phyloP scores from a whole-genome alignment of 2,797 vertebrate species.

The Chromobotia macracanthus region DNA sequence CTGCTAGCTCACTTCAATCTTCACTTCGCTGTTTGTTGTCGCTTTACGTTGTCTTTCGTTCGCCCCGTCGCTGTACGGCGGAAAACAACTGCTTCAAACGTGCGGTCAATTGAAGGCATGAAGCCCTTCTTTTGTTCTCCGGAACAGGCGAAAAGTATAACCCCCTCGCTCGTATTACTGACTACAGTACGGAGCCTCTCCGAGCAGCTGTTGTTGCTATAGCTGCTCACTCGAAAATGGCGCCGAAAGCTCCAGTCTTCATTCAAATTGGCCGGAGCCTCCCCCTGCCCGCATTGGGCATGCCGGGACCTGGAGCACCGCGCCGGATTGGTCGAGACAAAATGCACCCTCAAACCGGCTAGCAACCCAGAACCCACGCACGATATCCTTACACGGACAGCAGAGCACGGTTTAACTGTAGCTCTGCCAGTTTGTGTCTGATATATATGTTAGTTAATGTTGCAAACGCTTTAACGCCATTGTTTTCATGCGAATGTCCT shows the following conservation, averaged over 20 bases:
- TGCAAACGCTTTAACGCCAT: not conserved
- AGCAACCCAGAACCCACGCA: constrained; percentile 72
- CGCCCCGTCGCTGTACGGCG: constrained; percentile 7
- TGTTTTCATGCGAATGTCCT: not conserved
- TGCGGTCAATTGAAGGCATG: not conserved
- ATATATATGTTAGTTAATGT: constrained; percentile 4
- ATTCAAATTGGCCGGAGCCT: constrained; percentile 98
- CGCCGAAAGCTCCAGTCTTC: constrained; percentile 96
- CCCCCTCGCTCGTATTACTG: not conserved
- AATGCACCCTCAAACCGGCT: constrained; percentile 82
- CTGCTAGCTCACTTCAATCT: constrained; percentile 75
- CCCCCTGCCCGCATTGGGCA: constrained; percentile 81
- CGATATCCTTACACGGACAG: constrained; percentile 59
- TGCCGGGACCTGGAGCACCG: constrained; percentile 73
- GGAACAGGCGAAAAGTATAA: not conserved
- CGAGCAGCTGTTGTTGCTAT: constrained; percentile 79
- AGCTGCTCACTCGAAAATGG: constrained; percentile 97
- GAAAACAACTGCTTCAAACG: not conserved
- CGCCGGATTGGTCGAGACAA: constrained; percentile 73
- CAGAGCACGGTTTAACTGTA: constrained; percentile 57
- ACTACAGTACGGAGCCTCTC: constrained; percentile 61
- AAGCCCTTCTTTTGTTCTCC: not conserved
- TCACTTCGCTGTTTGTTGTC: constrained; percentile 62
- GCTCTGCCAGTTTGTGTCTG: constrained; percentile 23
- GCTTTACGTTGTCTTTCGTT: constrained; percentile 42